phyloP scores from a whole-genome alignment of 2,888 invertebrate genomes.

The Hylaea fasciaria region DNA sequence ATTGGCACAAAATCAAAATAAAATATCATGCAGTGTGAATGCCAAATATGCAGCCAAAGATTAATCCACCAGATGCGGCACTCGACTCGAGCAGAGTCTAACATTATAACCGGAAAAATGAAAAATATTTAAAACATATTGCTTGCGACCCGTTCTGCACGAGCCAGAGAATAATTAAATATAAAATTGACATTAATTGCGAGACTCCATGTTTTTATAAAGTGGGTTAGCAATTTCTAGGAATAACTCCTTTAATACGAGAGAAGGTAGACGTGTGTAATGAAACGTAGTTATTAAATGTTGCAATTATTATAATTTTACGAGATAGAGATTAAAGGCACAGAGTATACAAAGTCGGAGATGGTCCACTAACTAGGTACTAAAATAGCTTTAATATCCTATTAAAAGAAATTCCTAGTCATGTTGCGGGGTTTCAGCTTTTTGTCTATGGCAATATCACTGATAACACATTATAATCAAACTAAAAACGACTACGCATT shows the following conservation, averaged over 20 bases:
- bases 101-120: slow-evolving; percentile 42
- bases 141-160: slow-evolving; percentile 46
- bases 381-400: slow-evolving; percentile 18
- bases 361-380: slow-evolving; percentile 31
- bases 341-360: slow-evolving; percentile 32
- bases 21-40: slow-evolving; percentile 14
- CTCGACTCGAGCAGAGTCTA: slow-evolving; percentile 32
- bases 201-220: slow-evolving; percentile 60
- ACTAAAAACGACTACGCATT: too few relatives aligned
- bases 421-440: slow-evolving; percentile 10
- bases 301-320: slow-evolving; percentile 72
- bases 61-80: slow-evolving; percentile 37
- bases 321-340: slow-evolving; percentile 61
- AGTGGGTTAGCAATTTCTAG: slow-evolving; percentile 79
- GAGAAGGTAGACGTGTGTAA: slow-evolving; percentile 61
- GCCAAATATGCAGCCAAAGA: slow-evolving; percentile 51
- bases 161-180: slow-evolving; percentile 67
- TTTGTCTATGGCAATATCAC: not conserved
- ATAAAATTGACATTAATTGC: slow-evolving; percentile 81
- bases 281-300: slow-evolving; percentile 65
- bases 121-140: slow-evolving; percentile 50
- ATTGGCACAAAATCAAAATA: slow-evolving; percentile 33
- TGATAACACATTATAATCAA: too few relatives aligned
- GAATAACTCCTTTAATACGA: slow-evolving; percentile 66
- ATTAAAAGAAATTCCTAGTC: slow-evolving; percentile 16